phyloP scores from a whole-genome alignment of 2,888 invertebrate genomes.

The Electrophaes corylata region DNA sequence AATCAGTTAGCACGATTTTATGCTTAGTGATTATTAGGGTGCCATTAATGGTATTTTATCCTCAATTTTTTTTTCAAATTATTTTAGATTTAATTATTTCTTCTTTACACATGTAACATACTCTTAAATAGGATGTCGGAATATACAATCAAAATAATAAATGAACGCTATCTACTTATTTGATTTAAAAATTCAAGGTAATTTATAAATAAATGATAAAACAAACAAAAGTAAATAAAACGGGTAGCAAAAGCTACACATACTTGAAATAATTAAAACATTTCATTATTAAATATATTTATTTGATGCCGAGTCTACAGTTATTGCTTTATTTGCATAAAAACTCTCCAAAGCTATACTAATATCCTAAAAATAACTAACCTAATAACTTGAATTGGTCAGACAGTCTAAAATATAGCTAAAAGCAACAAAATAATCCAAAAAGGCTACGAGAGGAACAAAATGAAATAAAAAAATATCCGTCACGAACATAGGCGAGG shows the following conservation, averaged over 20 bases:
- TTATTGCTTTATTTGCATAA: slow-evolving; percentile 9
- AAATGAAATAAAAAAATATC: slow-evolving; percentile 76
- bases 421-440: slow-evolving; percentile 80
- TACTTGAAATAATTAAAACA: too few relatives aligned
- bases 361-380: slow-evolving; percentile 49
- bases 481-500: slow-evolving; percentile 84
- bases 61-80: too few relatives aligned
- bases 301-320: not conserved
- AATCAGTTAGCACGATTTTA: slow-evolving; percentile 58
- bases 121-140: too few relatives aligned
- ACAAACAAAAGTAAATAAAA: too few relatives aligned
- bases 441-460: slow-evolving; percentile 75
- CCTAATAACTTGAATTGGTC: slow-evolving; percentile 62
- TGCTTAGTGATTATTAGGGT: slow-evolving; percentile 56
- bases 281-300: too few relatives aligned
- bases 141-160: too few relatives aligned
- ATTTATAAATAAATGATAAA: too few relatives aligned
- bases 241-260: too few relatives aligned
- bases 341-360: not conserved
- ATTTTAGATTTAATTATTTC: too few relatives aligned
- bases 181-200: too few relatives aligned
- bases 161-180: too few relatives aligned
- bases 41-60: slow-evolving; percentile 58
- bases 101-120: too few relatives aligned
- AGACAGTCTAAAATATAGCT: slow-evolving; percentile 75